phyloP scores from a whole-genome alignment of 2,888 invertebrate genomes.

The Halocaridina rubra region DNA sequence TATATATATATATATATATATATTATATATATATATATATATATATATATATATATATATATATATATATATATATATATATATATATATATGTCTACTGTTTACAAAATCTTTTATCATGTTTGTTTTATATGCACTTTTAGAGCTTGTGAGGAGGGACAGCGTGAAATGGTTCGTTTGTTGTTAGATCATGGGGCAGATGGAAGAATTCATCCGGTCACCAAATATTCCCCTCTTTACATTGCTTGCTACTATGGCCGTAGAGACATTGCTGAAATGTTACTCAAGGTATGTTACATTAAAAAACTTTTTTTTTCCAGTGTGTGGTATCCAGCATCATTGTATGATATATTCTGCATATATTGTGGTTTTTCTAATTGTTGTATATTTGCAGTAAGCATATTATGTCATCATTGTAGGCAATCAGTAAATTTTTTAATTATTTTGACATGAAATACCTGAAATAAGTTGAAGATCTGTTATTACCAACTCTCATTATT shows the following conservation, averaged over 20 bases:
- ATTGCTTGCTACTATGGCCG: conserved; percentile 90
- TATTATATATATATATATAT: conserved; percentile 15
- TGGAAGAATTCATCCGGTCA: conserved; percentile 88
- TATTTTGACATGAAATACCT: too few relatives aligned
- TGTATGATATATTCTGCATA: too few relatives aligned
- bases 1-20: conserved; percentile 2
- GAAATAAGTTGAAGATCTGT: too few relatives aligned
- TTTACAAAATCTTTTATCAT: background rate
- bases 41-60: conserved; percentile 31
- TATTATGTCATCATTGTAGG: too few relatives aligned
- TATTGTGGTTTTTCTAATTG: too few relatives aligned
- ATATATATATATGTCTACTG: conserved; percentile 8
- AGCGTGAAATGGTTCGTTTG: conserved; percentile 80
- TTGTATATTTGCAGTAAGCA: too few relatives aligned
- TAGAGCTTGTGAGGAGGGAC: conserved; percentile 89
- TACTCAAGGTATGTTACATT: conserved; percentile 74
- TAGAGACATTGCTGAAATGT: conserved; percentile 78
- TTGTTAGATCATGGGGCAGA: conserved; percentile 87
- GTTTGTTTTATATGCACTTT: conserved; percentile 39
- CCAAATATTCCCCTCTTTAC: conserved; percentile 92
- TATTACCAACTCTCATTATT: too few relatives aligned
- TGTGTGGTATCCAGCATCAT: too few relatives aligned
- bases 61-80: conserved; percentile 31
- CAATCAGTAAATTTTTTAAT: too few relatives aligned
- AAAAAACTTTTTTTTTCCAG: background rate